Base-by-base conservation (phyloP, 2,888 invertebrate species). In the Erebia ligea region DNA sequence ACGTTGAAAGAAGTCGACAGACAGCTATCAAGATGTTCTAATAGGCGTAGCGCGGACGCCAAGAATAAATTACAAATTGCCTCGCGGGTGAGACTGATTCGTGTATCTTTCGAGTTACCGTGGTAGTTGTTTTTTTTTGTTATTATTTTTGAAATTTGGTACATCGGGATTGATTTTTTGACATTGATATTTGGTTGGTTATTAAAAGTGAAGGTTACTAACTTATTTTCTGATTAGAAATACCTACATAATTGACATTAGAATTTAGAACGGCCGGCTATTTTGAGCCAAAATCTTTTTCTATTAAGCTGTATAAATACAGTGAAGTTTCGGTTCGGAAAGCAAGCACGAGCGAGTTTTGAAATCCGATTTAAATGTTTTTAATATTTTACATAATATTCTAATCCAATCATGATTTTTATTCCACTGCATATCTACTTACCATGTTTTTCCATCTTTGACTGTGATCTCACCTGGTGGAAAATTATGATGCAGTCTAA, bases 1-100 rank as follows among this genome's bases (percentile, higher is more conserved):
- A 92, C 77, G 93, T 84, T 92, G 93, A 93, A 92, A 93, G 92
- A 91, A 90, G 86, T 87, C 84, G 89, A 91, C 91, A 86, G 92
- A 84, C 89, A 89, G 86, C 90, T 86, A 91, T 92, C 92, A 92
- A 90, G 92, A 87, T 84, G 84, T 87, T 84, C 92, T 93, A 93
- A 93, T 92, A 92, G 91, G 90, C 90, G 89, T 89, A 86, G 80
- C 88, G 84, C 88, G 84, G 82, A 82, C 76, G 88, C 87, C 89
- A 88, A 86, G 87, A 92, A 92, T 92, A 92, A 91, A 88, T 90
- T 88, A 92, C 91, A 91, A 92, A 92, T 83, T 78, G 83, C 69
- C 68, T 67, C 59, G 48, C 13, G 62, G 69, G 72, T 68, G 73
- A 75, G 71, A 66, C 73, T 57, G 69, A 73, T 72, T 75, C 77